Evolutionary conservation across 2,113 vertebrate species (phyloP).

Genomic region (Arenaria interpres): DNA sequence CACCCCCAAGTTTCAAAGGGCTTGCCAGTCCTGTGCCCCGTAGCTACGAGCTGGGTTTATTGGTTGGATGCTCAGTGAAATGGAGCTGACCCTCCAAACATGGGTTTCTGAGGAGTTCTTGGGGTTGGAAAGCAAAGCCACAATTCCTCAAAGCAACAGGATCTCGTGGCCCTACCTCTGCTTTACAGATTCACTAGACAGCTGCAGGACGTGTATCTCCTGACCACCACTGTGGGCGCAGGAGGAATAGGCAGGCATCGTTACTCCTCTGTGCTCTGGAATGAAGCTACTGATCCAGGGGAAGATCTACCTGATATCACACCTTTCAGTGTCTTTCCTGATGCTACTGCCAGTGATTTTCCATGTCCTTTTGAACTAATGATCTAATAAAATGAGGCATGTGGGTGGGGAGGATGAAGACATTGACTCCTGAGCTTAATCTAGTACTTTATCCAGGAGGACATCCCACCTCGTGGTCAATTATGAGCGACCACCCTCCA

Average conservation of each 20-base stretch:
- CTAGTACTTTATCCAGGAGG: neutral
- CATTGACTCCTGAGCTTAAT: neutral
- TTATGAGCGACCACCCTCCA: neutral
- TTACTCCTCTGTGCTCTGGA: neutral
- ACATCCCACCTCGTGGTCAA: rapidly evolving
- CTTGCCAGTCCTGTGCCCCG: neutral
- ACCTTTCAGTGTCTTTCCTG: neutral
- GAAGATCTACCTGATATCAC: neutral
- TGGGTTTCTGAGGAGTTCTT: neutral
- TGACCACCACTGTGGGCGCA: neutral
- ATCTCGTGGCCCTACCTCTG: neutral
- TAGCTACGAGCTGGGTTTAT: neutral
- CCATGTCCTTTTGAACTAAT: neutral
- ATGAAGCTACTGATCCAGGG: neutral
- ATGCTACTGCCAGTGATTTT: neutral
- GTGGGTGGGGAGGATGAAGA: neutral
- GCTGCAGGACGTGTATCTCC: neutral
- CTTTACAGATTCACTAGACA: neutral
- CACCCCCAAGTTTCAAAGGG: neutral
- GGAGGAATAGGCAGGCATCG: neutral
- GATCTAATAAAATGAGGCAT: neutral
- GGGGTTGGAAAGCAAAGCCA: neutral
- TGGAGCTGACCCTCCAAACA: neutral
- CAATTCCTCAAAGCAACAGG: neutral
- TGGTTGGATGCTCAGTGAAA: neutral